Conservation (phyloP, 2,888 invertebrate species). For the Zeuzera pyrina region DNA sequence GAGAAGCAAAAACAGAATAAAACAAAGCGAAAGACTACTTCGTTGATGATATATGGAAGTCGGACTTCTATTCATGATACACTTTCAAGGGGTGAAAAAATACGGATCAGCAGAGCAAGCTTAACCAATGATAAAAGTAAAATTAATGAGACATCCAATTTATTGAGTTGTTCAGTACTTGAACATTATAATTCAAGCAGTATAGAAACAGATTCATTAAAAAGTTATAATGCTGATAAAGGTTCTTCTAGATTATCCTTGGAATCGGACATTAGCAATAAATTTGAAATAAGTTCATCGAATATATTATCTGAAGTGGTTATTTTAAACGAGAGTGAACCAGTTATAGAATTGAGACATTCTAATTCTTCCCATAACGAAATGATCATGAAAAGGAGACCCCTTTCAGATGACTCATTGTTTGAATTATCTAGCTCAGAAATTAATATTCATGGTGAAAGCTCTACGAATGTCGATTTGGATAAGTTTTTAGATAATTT, state of each 20-base stretch:
- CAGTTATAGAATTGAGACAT: constrained; percentile 71
- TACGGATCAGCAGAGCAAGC: constrained; percentile 60
- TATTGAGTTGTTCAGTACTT: constrained; percentile 38
- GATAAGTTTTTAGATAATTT: constrained; percentile 79
- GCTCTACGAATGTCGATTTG: constrained; percentile 72
- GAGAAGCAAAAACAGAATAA: constrained; percentile 61
- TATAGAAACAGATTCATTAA: constrained; percentile 56
- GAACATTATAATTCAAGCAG: constrained; percentile 52
- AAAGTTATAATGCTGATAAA: constrained; percentile 59
- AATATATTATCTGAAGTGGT: constrained; percentile 55
- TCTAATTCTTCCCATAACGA: constrained; percentile 65
- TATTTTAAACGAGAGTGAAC: constrained; percentile 55
- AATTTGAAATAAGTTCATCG: constrained; percentile 57
- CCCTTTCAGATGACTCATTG: constrained; percentile 82
- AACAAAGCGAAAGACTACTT: constrained; percentile 60
- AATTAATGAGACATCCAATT: constrained; percentile 32
- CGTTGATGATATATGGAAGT: constrained; percentile 68
- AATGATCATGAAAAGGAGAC: constrained; percentile 78
- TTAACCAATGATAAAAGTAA: constrained; percentile 47
- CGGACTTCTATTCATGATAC: constrained; percentile 67
- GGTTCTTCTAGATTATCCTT: constrained; percentile 60
- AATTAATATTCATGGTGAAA: constrained; percentile 63
- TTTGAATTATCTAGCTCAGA: constrained; percentile 78
- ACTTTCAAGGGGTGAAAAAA: constrained; percentile 63
- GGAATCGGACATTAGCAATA: constrained; percentile 65